These are phyloP conservation scores for Myodes glareolus DNA, from an alignment of 2,113 vertebrate species.

Conservation along the genomic window DNA sequence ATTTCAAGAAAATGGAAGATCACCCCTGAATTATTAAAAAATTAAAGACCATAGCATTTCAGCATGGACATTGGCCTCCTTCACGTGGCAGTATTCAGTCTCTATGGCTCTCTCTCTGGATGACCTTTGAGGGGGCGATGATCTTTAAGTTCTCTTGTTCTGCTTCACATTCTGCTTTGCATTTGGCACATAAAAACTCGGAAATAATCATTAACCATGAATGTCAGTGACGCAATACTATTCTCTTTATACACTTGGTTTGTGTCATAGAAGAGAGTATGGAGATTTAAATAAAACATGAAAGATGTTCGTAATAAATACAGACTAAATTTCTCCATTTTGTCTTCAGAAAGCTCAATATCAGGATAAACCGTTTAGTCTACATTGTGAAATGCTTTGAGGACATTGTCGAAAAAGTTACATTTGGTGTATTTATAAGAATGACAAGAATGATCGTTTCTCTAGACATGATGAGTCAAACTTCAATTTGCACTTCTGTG, in stretches of 20 bases:
- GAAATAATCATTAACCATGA: constrained; percentile 55
- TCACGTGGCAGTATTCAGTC: neutral
- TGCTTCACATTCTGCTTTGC: constrained; percentile 43
- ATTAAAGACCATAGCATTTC: constrained; percentile 15
- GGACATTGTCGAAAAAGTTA: neutral
- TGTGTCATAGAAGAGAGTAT: neutral
- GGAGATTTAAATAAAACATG: neutral
- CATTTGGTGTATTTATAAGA: neutral
- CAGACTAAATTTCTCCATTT: neutral
- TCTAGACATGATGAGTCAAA: neutral
- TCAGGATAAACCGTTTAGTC: neutral
- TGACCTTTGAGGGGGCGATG: constrained; percentile 36
- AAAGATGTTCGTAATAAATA: neutral
- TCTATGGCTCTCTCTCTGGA: neutral
- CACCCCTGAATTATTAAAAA: constrained; percentile 22
- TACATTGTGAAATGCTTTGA: neutral
- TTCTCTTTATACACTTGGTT: constrained; percentile 1
- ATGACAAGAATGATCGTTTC: constrained; percentile 1
- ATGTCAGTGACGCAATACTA: constrained; percentile 53
- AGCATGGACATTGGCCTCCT: neutral
- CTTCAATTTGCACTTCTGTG: neutral
- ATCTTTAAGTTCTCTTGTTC: constrained; percentile 52
- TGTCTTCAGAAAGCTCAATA: neutral
- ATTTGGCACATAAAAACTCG: constrained; percentile 28
- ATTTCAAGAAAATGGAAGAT: constrained; percentile 24